These are phyloP conservation scores for Coilia nasus DNA, from an alignment of 2,797 vertebrate genomes.

Conservation along the genomic window DNA sequence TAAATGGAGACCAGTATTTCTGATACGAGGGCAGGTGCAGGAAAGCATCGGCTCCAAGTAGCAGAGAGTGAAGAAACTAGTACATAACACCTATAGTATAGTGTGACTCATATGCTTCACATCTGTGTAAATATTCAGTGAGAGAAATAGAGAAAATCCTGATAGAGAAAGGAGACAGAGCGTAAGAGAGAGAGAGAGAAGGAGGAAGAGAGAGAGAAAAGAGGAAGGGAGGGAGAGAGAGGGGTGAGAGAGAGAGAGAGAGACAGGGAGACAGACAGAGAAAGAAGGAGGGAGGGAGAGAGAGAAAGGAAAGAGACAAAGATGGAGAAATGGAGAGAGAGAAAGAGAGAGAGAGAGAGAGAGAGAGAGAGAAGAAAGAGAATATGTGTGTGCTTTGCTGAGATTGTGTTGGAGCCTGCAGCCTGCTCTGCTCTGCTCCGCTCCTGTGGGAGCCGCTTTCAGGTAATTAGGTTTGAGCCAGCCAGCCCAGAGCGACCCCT, in stretches of 20 bases:
- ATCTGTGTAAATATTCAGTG: neutral
- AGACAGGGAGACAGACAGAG: constrained; percentile 43
- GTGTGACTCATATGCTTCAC: neutral
- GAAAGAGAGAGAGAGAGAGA: neutral
- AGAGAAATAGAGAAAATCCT: too few species aligned
- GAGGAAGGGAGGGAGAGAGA: constrained; percentile 51
- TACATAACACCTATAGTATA: neutral
- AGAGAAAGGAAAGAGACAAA: too few species aligned
- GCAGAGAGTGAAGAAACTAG: neutral
- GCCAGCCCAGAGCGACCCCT: neutral
- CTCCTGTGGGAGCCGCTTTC: neutral
- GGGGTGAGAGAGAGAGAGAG: constrained; percentile 49
- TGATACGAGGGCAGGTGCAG: neutral
- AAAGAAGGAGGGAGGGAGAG: constrained; percentile 28
- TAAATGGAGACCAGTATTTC: neutral
- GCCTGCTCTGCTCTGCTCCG: neutral
- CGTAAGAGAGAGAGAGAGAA: too few species aligned
- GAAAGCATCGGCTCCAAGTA: neutral
- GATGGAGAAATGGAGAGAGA: too few species aligned
- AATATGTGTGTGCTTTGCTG: constrained; percentile 7
- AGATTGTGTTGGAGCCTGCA: constrained; percentile 16
- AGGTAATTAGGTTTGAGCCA: constrained; percentile 12
- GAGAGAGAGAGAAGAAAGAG: constrained; percentile 34
- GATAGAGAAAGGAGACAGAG: too few species aligned
- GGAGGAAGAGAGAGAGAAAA: too few species aligned